Conservation (phyloP, 2,113 vertebrate genomes). For the Clarias macrocephalus region DNA sequence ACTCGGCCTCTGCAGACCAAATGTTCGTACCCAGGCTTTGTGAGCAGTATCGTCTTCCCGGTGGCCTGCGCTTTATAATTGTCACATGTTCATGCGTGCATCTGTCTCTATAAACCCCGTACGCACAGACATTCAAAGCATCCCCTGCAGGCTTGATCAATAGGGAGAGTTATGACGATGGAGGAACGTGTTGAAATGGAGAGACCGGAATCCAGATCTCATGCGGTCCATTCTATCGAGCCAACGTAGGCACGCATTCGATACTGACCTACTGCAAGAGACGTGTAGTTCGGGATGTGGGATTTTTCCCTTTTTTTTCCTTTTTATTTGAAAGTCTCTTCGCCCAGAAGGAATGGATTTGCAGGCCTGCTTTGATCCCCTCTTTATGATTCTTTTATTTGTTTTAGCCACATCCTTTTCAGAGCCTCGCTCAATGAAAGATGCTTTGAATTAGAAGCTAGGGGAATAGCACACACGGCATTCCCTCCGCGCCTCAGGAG, state of each 20-base stretch:
- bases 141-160: conserved; percentile 50
- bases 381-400: conserved; percentile 82
- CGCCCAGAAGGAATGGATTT: conserved; percentile 89
- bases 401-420: conserved; percentile 86
- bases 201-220: conserved; percentile 36
- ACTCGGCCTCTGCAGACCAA: conserved; percentile 54
- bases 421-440: conserved; percentile 75
- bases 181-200: conserved; percentile 40
- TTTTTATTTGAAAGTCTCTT: conserved; percentile 64
- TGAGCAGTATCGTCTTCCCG: conserved; percentile 58
- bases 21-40: conserved; percentile 53
- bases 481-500: conserved; percentile 45
- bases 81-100: conserved; percentile 53
- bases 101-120: conserved; percentile 50
- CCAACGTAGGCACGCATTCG: conserved; percentile 60
- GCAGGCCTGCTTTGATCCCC: conserved; percentile 83
- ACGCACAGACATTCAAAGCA: conserved; percentile 23
- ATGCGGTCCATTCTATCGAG: conserved; percentile 65
- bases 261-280: conserved; percentile 62
- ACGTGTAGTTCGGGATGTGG: conserved; percentile 58
- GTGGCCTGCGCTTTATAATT: conserved; percentile 61
- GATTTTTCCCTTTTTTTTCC: conserved; percentile 61
- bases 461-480: conserved; percentile 48
- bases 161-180: conserved; percentile 53
- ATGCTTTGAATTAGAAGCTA: conserved; percentile 85